Evolutionary conservation across 92 coral and sea anemone species (phyloP), one percentile per base, ranked within the genome.

Genomic region (Ricordea florida): DNA sequence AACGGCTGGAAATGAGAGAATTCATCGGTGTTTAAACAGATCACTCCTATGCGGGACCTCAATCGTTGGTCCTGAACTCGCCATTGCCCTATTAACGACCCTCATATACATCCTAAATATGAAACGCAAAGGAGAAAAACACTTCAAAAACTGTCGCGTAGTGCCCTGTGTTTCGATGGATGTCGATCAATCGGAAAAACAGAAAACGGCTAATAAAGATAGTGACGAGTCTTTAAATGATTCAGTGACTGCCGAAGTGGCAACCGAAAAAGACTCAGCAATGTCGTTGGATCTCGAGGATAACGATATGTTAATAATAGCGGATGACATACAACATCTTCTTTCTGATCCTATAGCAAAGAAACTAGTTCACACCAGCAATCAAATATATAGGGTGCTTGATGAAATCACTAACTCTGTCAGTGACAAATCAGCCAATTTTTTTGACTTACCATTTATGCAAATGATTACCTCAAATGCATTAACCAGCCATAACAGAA

Each of bases 1-100:
- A 51, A 74, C 80, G 14, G 70, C 18, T 5, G 32, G 70, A 17
- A 59, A 74, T 44, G 70, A 74, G 65, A 13, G 45, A 20, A 24
- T 74, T 28, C 71, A 60, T 28, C 40, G 17, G 2, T 4, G 5
- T 2, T 14, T 74, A 24, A 74, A 74, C 50, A 61, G 51, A 29
- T 59, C 52, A 0, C 70, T 74, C 18, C 37, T 74, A 4, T 57
- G 69, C 18, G 80, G 80, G 8, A 41, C 71, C 3, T 53, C 57
- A 1, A 48, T 21, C 18, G 4, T 74, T 29, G 46, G 70, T 10
- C 59, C 69, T 3, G 71, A 74, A 58, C 57, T 74, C 2, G 70
- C 57, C 5, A 28, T 74, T 57, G 80, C 80, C 1, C 21, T 74
- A 20, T 38, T 74, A 20, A 73, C 69, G 8, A 24, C 31, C 5